phyloP scores from a whole-genome alignment of 2,797 vertebrate genomes.

The Leptodactylus fallax region DNA sequence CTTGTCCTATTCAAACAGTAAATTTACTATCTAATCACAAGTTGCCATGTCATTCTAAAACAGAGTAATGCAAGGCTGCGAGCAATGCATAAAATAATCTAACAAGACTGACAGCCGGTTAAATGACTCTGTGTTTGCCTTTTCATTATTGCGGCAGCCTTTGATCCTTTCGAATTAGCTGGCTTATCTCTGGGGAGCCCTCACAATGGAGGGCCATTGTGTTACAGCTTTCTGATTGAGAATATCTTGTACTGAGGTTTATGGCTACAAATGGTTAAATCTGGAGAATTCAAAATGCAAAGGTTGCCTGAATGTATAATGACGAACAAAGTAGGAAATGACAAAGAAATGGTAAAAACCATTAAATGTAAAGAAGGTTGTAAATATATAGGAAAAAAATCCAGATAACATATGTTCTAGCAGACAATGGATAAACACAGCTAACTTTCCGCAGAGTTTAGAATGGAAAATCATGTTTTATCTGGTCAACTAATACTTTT shows the following conservation, averaged over 20 bases:
- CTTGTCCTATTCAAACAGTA: constrained; percentile 68
- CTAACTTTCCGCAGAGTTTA: not conserved
- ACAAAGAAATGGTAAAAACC: constrained; percentile 32
- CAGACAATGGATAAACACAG: not conserved
- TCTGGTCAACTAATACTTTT: not conserved
- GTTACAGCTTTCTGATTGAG: constrained; percentile 1
- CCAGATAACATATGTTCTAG: not conserved
- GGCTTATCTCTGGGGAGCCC: constrained; percentile 40
- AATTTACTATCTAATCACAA: constrained; percentile 72
- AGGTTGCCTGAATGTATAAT: constrained; percentile 18
- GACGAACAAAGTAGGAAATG: constrained; percentile 10
- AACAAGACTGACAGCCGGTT: constrained; percentile 64
- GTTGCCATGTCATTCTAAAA: constrained; percentile 69
- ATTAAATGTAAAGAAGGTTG: constrained; percentile 17
- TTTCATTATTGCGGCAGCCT: constrained; percentile 63
- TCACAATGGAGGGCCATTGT: constrained; percentile 33
- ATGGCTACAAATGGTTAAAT: constrained; percentile 42
- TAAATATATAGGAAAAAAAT: constrained; percentile 11
- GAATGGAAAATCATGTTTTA: not conserved
- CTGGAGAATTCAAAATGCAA: constrained; percentile 18
- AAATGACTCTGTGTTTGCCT: constrained; percentile 67
- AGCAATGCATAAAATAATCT: constrained; percentile 65
- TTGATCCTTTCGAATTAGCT: constrained; percentile 65
- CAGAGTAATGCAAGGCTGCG: constrained; percentile 64
- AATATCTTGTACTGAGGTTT: not conserved